A percentile compares a stretch with the other conserved stretches of the same genome.
Evolutionary conservation across 2,113 vertebrate species (phyloP).

Genomic region (Crotophaga sulcirostris): DNA sequence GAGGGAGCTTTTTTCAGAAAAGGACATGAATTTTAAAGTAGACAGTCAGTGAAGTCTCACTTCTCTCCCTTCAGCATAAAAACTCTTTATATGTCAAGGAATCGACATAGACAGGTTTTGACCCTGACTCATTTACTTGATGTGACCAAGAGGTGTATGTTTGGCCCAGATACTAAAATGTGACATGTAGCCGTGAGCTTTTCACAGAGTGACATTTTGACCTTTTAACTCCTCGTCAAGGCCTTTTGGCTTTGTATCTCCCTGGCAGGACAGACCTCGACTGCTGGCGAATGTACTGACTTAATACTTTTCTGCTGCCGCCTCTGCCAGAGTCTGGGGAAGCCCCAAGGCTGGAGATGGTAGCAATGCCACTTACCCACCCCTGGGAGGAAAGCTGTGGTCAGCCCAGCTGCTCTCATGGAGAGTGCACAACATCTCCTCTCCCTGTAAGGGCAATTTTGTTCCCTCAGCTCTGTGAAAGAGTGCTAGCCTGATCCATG

Average conservation of each 20-base stretch:
- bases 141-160: rapidly evolving
- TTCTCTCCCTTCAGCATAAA: background rate
- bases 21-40: background rate
- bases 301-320: background rate
- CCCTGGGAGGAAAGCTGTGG: background rate
- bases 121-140: background rate
- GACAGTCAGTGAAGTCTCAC: background rate
- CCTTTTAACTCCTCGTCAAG: background rate
- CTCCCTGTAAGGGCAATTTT: background rate
- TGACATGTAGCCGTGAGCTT: background rate
- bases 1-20: background rate
- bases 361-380: background rate
- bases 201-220: background rate
- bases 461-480: background rate
- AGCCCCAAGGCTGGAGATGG: background rate
- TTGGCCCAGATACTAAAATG: background rate
- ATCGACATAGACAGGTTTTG: background rate
- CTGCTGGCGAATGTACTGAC: background rate
- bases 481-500: background rate
- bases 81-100: background rate
- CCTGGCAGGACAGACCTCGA: background rate
- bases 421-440: background rate
- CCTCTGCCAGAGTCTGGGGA: rapidly evolving
- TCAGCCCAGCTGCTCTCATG: background rate
- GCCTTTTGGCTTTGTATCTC: background rate